These are phyloP conservation scores for Megalurothrips usitatus DNA, from an alignment of 2,888 invertebrate genomes.

Conservation along the genomic window DNA sequence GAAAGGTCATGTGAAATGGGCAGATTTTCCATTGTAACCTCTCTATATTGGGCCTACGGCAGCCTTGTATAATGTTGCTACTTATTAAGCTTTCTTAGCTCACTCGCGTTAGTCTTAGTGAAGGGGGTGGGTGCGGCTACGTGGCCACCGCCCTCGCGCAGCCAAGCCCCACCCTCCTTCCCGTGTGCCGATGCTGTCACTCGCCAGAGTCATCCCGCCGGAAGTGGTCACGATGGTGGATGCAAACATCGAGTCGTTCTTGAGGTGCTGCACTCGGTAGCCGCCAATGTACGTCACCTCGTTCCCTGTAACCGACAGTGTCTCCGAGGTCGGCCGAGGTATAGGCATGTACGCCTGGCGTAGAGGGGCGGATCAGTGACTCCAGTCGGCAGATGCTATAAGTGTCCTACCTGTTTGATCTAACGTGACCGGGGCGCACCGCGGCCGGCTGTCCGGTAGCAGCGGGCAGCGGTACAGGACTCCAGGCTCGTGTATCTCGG, in stretches of 20 bases:
- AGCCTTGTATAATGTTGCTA: too few species aligned
- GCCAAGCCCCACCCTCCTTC: background rate
- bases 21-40: too few species aligned
- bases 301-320: background rate
- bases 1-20: too few species aligned
- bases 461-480: background rate
- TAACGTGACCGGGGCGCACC: background rate
- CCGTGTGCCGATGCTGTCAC: background rate
- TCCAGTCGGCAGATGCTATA: too few species aligned
- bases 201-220: background rate
- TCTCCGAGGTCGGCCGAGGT: background rate
- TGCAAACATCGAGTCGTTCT: constrained; percentile 15
- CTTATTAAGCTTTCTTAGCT: too few species aligned
- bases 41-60: too few species aligned
- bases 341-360: background rate
- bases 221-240: constrained; percentile 10
- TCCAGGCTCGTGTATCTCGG: background rate
- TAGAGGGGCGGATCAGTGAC: too few species aligned
- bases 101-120: too few species aligned
- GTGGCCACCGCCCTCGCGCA: too few species aligned
- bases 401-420: background rate
- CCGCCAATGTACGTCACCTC: constrained; percentile 5
- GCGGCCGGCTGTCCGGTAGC: background rate
- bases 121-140: too few species aligned
- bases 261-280: background rate